These are phyloP conservation scores for Irena cyanogastra DNA, from an alignment of 2,113 vertebrate genomes.

Conservation along the genomic window DNA sequence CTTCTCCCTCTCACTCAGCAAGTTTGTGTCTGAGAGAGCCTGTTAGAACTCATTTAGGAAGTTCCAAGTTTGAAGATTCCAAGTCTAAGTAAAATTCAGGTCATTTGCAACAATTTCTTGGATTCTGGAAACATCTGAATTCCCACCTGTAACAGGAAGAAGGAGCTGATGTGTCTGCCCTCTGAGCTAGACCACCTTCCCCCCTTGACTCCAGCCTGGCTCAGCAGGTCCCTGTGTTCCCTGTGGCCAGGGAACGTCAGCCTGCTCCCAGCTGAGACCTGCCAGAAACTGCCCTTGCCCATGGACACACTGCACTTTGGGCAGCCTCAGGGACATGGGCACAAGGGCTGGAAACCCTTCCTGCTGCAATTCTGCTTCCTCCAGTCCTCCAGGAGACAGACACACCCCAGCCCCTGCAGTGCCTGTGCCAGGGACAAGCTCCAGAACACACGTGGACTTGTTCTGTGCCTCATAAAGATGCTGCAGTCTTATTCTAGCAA, in stretches of 20 bases:
- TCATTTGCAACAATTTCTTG: not conserved
- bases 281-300: not conserved
- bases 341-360: not conserved
- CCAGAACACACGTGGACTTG: not conserved
- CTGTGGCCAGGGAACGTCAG: not conserved
- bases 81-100: not conserved
- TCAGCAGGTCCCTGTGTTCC: not conserved
- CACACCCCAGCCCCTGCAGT: not conserved
- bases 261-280: not conserved
- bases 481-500: not conserved
- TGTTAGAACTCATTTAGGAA: not conserved
- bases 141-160: not conserved
- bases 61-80: not conserved
- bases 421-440: not conserved
- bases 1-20: not conserved
- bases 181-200: not conserved
- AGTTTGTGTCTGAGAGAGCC: not conserved
- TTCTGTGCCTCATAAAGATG: not conserved
- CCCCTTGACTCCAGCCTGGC: not conserved
- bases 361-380: not conserved
- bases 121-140: not conserved
- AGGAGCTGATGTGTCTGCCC: not conserved
- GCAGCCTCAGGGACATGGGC: not conserved
- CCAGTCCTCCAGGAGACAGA: not conserved
- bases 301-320: rapidly evolving